Conservation (phyloP, 2,797 vertebrate genomes). For the Chrysocyon brachyurus region DNA sequence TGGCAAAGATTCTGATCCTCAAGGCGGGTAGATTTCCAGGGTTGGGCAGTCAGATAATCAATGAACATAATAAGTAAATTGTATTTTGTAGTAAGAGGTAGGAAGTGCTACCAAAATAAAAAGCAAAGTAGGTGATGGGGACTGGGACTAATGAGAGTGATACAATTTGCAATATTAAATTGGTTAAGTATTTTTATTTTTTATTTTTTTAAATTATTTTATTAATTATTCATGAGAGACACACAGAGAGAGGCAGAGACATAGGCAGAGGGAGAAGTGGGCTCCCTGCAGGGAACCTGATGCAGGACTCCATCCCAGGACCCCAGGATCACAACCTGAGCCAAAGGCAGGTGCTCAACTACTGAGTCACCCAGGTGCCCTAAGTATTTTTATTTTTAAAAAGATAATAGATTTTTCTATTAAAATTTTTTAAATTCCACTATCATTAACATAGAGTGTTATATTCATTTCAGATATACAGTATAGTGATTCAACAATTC, state of each 20-base stretch:
- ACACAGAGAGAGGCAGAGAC: too few relatives aligned
- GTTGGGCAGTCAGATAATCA: not conserved
- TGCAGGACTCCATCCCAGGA: too few relatives aligned
- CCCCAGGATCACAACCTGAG: too few relatives aligned
- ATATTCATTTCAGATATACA: not conserved
- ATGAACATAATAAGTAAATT: slow-evolving; percentile 17
- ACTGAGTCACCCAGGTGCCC: too few relatives aligned
- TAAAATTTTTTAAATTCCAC: not conserved
- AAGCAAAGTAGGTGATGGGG: not conserved
- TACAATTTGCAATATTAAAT: not conserved
- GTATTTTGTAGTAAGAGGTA: not conserved
- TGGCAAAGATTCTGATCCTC: not conserved
- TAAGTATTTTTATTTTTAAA: slow-evolving; percentile 20
- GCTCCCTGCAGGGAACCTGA: too few relatives aligned
- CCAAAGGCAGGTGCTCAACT: too few relatives aligned
- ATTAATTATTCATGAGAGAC: too few relatives aligned
- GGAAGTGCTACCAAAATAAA: slow-evolving; percentile 10
- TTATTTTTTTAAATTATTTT: not conserved
- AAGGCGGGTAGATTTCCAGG: not conserved
- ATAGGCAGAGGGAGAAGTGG: too few relatives aligned
- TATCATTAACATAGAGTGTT: not conserved
- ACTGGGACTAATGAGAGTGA: not conserved
- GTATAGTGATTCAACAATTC: not conserved
- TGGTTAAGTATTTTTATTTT: not conserved
- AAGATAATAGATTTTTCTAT: not conserved